Percentiles rank a stretch among this genome's conserved stretches.
Conservation (phyloP, 1,140 invertebrate genomes). For the Sogatella furcifera region DNA sequence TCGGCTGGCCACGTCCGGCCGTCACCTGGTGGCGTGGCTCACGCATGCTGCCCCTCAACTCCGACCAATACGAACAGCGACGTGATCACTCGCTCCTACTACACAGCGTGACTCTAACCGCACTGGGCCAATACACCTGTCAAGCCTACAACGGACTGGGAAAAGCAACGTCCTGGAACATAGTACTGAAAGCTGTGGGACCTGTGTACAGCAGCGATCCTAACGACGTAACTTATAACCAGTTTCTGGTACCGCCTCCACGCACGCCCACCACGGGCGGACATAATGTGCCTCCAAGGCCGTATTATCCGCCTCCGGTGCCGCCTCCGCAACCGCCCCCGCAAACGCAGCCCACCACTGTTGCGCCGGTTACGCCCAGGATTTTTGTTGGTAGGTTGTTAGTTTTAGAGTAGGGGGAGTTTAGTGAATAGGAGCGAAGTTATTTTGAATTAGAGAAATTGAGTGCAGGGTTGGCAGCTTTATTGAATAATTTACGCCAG, state of each 20-base stretch:
- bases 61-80: constrained; percentile 57
- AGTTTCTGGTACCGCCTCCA: constrained; percentile 30
- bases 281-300: constrained; percentile 14
- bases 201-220: constrained; percentile 39
- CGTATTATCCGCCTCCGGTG: constrained; percentile 19
- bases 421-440: no score
- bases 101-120: constrained; percentile 51
- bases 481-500: no score
- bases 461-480: no score
- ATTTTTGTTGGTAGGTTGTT: constrained; percentile 22
- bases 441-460: no score
- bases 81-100: constrained; percentile 64
- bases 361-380: constrained; percentile 13
- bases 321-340: constrained; percentile 25
- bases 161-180: constrained; percentile 58
- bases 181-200: constrained; percentile 56
- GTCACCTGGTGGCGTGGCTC: constrained; percentile 82
- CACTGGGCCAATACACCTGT: constrained; percentile 73
- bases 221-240: constrained; percentile 27
- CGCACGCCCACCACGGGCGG: constrained; percentile 22
- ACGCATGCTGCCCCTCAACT: constrained; percentile 55
- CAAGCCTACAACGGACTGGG: constrained; percentile 76
- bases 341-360: constrained; percentile 24
- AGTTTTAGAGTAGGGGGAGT: no score
- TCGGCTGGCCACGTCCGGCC: constrained; percentile 66